A percentile compares a stretch with the other conserved stretches of the same genome.
These are phyloP conservation scores for Andrena hattorfiana DNA, from an alignment of 2,888 invertebrate genomes.

Conservation along the genomic window DNA sequence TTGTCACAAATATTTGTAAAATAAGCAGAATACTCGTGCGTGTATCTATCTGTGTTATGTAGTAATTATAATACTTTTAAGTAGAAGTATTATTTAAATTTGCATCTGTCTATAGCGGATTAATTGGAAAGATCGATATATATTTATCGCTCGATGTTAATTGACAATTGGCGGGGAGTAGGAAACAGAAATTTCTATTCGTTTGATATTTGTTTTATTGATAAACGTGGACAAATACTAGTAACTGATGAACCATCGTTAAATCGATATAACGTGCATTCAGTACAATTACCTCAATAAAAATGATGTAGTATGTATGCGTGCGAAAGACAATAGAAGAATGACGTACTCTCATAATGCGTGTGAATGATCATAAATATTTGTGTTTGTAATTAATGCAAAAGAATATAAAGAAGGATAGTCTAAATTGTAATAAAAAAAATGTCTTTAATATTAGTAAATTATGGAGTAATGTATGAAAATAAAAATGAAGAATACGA, in stretches of 20 bases:
- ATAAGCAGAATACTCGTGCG: slow-evolving; percentile 53
- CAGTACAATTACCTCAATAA: slow-evolving; percentile 65
- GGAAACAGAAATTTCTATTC: slow-evolving; percentile 35
- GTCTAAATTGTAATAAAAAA: slow-evolving; percentile 47
- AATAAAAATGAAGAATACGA: slow-evolving; percentile 45
- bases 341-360: slow-evolving; percentile 46
- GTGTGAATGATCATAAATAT: slow-evolving; percentile 54
- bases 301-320: slow-evolving; percentile 51
- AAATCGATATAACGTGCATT: slow-evolving; percentile 57
- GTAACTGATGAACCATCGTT: slow-evolving; percentile 49
- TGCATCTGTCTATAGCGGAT: slow-evolving; percentile 33
- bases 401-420: slow-evolving; percentile 34
- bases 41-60: slow-evolving; percentile 43
- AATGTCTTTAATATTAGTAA: slow-evolving; percentile 39
- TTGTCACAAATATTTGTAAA: slow-evolving; percentile 53
- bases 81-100: slow-evolving; percentile 61
- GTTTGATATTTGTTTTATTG: slow-evolving; percentile 67
- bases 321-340: slow-evolving; percentile 36
- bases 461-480: slow-evolving; percentile 41
- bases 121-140: slow-evolving; percentile 35
- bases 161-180: slow-evolving; percentile 33
- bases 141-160: slow-evolving; percentile 57
- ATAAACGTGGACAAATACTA: slow-evolving; percentile 67
- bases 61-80: slow-evolving; percentile 45
- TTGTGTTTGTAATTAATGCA: slow-evolving; percentile 45